Evolutionary conservation across 2,888 invertebrate species (phyloP), one percentile per base, ranked within the genome.

Genomic region (Amitus sp.): DNA sequence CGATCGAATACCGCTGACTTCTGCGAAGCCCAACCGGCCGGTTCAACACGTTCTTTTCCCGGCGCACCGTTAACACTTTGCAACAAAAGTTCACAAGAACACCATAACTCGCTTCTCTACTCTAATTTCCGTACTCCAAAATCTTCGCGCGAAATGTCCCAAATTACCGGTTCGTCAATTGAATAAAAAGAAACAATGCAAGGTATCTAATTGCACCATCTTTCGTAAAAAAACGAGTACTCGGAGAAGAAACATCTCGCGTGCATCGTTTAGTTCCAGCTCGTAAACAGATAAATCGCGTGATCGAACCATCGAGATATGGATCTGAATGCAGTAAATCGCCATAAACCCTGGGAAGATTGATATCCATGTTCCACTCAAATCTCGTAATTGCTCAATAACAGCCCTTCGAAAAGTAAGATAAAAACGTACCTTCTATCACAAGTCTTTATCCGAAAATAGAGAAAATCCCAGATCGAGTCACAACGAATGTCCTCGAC

Each of bases 11-110:
- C 55, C 55, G 55, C 55, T 55, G 55, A 13, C 48, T 55, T 48
- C 55, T 40, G 13, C 40, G 55, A 55, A 55, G 42, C 42, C 48
- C 45, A 58, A 62, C 52, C 52, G 57, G 48, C 61, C 45, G 39
- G 17, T 27, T 46, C 30, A 50, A 34, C 56, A 56, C 56, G 56
- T 56, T 50, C 45, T 56, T 20, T 43, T 19, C 30, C 18, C 18
- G 33, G 43, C 50, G 46, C 27, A 50, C 50, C 56, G 37, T 37
- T 17, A 10, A n/a, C 19, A 40, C 40, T 40, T 40, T 10, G 19
- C 7, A 40, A 17, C 40, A 17, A 5, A 40, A 17, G 18, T 40
- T 40, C 18, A n/a, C 19, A n/a, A 19, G 6, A 10, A 18, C 9
- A 19, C 9, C 40, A 40, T 40, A 40, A 40, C 19, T 40, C 10